Evolutionary conservation across 2,888 invertebrate species (phyloP).

Genomic region (Limnephilus marmoratus): DNA sequence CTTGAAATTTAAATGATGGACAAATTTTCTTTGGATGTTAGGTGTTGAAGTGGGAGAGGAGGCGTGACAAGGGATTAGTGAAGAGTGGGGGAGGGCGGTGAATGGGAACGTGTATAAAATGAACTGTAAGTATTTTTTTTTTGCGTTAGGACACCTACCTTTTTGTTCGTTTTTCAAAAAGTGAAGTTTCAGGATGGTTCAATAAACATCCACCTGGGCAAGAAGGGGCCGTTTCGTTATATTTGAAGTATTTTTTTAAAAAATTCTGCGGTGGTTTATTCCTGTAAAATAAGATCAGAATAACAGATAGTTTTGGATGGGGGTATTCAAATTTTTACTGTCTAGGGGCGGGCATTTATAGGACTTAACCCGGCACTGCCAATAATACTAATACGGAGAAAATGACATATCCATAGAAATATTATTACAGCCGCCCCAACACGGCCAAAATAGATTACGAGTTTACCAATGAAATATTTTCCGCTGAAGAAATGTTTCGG

Average conservation of each 20-base stretch:
- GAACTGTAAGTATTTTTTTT: no score
- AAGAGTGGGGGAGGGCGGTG: no score
- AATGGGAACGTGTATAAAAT: no score
- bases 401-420: background rate
- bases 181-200: background rate
- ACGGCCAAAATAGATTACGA: constrained; percentile 12
- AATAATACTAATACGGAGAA: background rate
- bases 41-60: no score
- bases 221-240: no score
- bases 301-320: background rate
- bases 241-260: background rate
- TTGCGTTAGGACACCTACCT: no score
- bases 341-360: background rate
- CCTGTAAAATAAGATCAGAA: background rate
- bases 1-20: no score
- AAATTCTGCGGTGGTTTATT: background rate
- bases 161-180: no score
- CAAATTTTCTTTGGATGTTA: no score
- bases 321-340: background rate
- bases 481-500: background rate
- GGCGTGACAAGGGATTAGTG: no score
- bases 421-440: background rate
- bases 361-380: background rate
- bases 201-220: background rate
- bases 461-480: constrained; percentile 37